phyloP scores from a whole-genome alignment of 92 coral and sea anemone species.

The Palythoa grandis region DNA sequence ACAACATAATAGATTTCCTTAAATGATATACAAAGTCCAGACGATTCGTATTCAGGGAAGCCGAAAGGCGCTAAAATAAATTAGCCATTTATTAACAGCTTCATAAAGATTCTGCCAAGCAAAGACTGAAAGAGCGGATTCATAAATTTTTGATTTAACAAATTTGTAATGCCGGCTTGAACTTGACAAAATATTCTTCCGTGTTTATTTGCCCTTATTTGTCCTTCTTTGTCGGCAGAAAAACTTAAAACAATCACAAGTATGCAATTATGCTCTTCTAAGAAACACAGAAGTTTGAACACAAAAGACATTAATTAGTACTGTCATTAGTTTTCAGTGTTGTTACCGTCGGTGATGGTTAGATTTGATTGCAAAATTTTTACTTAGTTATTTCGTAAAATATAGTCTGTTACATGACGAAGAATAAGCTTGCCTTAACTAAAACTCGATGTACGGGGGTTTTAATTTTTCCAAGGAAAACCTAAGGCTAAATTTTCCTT shows the following conservation, averaged over 20 bases:
- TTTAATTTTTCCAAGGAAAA: no score
- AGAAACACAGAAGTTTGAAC: not conserved
- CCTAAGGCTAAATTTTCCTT: no score
- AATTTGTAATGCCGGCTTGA: not conserved
- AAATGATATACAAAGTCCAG: conserved; percentile 31
- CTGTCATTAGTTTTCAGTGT: not conserved
- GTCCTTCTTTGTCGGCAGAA: not conserved
- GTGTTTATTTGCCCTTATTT: not conserved
- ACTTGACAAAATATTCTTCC: not conserved
- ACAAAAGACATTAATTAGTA: not conserved
- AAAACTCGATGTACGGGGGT: no score
- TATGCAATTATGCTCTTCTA: not conserved
- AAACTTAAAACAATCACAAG: not conserved
- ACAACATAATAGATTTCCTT: not conserved
- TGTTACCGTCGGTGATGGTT: not conserved
- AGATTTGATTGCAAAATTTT: no score
- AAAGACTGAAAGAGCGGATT: not conserved
- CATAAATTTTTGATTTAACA: not conserved
- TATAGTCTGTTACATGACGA: no score
- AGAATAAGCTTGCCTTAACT: no score
- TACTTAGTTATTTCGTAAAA: no score
- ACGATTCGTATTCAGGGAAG: not conserved
- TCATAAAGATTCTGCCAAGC: not conserved
- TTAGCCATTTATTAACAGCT: not conserved
- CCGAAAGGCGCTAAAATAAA: not conserved